Evolutionary conservation across 1,140 invertebrate species (phyloP).

Genomic region (Drosophila tsacasi): DNA sequence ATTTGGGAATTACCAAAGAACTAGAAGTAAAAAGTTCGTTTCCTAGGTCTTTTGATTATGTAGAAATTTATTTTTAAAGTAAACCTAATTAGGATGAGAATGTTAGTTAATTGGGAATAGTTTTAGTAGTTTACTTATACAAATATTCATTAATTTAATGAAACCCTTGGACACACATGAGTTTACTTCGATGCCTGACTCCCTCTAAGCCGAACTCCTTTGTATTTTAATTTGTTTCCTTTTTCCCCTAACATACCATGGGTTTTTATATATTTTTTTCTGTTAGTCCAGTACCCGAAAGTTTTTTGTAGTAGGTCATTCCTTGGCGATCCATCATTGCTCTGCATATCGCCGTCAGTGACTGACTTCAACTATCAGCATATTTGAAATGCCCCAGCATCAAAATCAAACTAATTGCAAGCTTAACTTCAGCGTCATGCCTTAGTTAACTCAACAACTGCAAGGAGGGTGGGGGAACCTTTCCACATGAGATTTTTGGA

Average conservation of each 20-base stretch:
- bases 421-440: constrained; percentile 54
- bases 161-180: background rate
- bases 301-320: constrained; percentile 11
- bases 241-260: background rate
- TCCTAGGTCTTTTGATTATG: background rate
- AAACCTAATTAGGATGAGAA: background rate
- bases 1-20: too few species aligned
- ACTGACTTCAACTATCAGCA: constrained; percentile 48
- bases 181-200: background rate
- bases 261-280: background rate
- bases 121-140: background rate
- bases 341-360: constrained; percentile 27
- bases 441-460: constrained; percentile 54
- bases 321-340: constrained; percentile 37
- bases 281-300: background rate
- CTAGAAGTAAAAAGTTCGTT: background rate
- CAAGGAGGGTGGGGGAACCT: constrained; percentile 16
- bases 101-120: background rate
- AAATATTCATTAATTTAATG: background rate
- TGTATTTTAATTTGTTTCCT: background rate
- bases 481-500: constrained; percentile 31
- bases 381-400: constrained; percentile 55
- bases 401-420: constrained; percentile 61
- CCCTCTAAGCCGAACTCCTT: background rate
- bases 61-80: background rate